Conservation (phyloP, 2,888 invertebrate species). For the Cepaea hortensis region DNA sequence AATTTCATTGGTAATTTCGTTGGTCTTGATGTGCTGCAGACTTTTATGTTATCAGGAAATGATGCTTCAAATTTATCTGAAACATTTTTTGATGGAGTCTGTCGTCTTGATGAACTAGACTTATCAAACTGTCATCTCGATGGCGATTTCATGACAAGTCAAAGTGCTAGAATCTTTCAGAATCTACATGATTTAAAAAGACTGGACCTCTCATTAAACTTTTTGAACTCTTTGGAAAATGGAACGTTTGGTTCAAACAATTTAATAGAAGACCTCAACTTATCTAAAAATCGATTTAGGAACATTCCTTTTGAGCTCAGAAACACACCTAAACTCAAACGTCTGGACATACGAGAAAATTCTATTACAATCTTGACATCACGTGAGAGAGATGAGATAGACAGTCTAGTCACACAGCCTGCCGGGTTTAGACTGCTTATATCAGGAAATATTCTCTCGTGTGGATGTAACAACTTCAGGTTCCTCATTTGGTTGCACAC, state of each 20-base stretch:
- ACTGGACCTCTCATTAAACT: conserved; percentile 19
- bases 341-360: conserved; percentile 10
- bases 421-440: conserved; percentile 4
- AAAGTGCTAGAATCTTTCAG: conserved; percentile 11
- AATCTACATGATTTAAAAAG: not conserved
- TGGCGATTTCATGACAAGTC: not conserved
- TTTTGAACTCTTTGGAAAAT: not conserved
- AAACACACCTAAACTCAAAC: not conserved
- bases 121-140: not conserved
- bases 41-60: conserved; percentile 16
- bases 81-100: conserved; percentile 17
- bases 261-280: not conserved
- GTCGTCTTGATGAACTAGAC: not conserved
- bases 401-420: not conserved
- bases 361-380: conserved; percentile 10
- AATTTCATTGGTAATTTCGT: not conserved
- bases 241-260: conserved; percentile 14
- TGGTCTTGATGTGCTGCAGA: not conserved
- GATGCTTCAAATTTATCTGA: not conserved
- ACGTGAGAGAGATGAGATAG: not conserved
- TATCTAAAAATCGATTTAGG: conserved; percentile 30
- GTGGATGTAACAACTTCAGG: conserved; percentile 30
- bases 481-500: conserved; percentile 31
- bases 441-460: conserved; percentile 32
- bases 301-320: conserved; percentile 27